Evolutionary conservation across 2,113 vertebrate species (phyloP).

Genomic region (Hiodon alosoides): DNA sequence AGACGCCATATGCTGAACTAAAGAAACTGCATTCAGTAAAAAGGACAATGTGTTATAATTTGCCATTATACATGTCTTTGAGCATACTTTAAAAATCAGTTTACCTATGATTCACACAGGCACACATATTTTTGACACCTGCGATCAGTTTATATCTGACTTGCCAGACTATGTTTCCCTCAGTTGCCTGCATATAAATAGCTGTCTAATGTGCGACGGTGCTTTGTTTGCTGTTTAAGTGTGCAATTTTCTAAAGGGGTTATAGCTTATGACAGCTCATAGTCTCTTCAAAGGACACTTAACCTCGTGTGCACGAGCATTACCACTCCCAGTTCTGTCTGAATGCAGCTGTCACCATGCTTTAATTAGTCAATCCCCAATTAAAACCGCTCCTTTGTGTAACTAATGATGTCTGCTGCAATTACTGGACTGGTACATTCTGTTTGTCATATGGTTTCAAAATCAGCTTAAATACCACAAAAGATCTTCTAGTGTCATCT

Average conservation of each 20-base stretch:
- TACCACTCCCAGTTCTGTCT: constrained; percentile 3
- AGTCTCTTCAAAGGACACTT: constrained; percentile 16
- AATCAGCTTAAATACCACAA: constrained; percentile 16
- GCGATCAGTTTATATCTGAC: neutral
- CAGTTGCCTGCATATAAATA: neutral
- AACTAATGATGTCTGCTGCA: constrained; percentile 26
- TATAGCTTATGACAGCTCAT: constrained; percentile 14
- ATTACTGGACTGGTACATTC: constrained; percentile 21
- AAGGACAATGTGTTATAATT: too few species aligned
- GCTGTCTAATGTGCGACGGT: too few species aligned
- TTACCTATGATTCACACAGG: too few species aligned
- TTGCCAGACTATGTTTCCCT: neutral
- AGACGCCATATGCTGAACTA: too few species aligned
- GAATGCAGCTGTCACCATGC: constrained; percentile 19
- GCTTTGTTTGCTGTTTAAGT: neutral
- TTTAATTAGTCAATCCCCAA: constrained; percentile 31
- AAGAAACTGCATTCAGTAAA: too few species aligned
- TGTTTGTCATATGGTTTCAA: constrained; percentile 15
- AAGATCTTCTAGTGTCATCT: constrained; percentile 4
- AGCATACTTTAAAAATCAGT: too few species aligned
- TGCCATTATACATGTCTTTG: too few species aligned
- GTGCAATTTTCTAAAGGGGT: neutral
- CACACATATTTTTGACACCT: too few species aligned
- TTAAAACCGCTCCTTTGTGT: constrained; percentile 27
- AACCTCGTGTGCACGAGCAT: constrained; percentile 19